Evolutionary conservation across 2,113 vertebrate species (phyloP), one percentile per base, ranked within the genome.

Genomic region (Scomber colias): DNA sequence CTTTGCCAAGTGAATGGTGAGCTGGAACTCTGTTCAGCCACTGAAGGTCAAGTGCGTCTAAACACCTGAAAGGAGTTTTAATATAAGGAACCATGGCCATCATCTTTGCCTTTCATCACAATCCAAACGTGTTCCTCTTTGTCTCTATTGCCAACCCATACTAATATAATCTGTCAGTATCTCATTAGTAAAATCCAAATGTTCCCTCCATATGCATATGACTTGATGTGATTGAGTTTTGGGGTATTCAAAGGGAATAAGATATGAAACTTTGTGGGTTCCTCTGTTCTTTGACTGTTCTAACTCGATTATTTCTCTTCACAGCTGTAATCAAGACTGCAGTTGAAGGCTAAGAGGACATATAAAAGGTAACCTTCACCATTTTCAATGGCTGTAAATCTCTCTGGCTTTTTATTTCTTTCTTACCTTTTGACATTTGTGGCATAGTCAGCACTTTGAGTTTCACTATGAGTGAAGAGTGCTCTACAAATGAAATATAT

Each of bases 301-400:
- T 59, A 51, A 75, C 35, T 40, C 3, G 3, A 0, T 66, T 83
- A 11, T 82, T 71, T 88, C n/a, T 74, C 11, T 79, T 81, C 55
- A 67, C 86, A 87, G 77, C n/a, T 12, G 31, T 19, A 3, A 31
- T 19, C n/a, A 9, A 11, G 59, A 64, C 15, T 2, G 17, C 45
- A 19, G 30, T 31, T 48, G 27, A 66, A 62, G 44, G 30, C 16
- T n/a, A 31, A 11, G 30, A 5, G 14, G 6, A 46, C 19, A 31
- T 12, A 48, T 1, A 27, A 51, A 73, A 84, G 69, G 83, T 87
- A 71, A 80, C 48, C 27, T 15, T 67, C 5, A 54, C 12, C 15
- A 2, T 30, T 16, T 0, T 77, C 12, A 83, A 57, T 57, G 16
- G 10, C 12, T 77, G 15, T 21, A 57, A 53, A 21, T 64, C 31